Evolutionary conservation across 2,888 invertebrate species (phyloP).

Genomic region (Tyria jacobaeae): DNA sequence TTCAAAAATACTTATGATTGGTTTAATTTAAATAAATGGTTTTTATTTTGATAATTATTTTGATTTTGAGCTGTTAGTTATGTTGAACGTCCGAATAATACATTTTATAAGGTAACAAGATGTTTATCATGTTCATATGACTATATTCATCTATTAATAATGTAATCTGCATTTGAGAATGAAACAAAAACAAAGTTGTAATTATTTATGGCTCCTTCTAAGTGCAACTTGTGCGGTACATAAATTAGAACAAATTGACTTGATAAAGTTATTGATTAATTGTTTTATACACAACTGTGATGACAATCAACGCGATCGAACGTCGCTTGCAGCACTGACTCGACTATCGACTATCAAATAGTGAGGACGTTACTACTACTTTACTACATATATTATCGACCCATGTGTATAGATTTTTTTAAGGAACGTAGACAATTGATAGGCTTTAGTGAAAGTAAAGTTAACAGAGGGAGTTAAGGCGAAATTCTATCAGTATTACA

Average conservation of each 20-base stretch:
- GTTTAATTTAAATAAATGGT: too few species aligned
- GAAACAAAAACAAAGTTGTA: neutral
- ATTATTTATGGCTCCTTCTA: neutral
- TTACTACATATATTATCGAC: neutral
- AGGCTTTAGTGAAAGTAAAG: too few species aligned
- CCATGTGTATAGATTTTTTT: neutral
- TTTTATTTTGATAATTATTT: too few species aligned
- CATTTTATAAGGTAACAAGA: neutral
- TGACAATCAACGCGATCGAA: too few species aligned
- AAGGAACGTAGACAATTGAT: neutral
- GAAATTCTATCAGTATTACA: too few species aligned
- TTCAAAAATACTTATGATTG: too few species aligned
- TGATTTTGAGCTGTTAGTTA: neutral
- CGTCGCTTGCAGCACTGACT: neutral
- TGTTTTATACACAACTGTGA: too few species aligned
- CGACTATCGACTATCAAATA: neutral
- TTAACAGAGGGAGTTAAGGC: too few species aligned
- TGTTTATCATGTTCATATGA: neutral
- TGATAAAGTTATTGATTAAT: too few species aligned
- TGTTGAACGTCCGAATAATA: neutral
- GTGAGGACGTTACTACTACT: neutral
- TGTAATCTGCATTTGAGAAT: neutral
- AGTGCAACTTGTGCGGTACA: neutral
- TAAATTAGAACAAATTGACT: too few species aligned
- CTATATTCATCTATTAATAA: neutral